Percentiles rank a stretch among this genome's conserved stretches.
Conservation (phyloP, 2,113 vertebrate genomes). For the Megaleporinus macrocephalus region DNA sequence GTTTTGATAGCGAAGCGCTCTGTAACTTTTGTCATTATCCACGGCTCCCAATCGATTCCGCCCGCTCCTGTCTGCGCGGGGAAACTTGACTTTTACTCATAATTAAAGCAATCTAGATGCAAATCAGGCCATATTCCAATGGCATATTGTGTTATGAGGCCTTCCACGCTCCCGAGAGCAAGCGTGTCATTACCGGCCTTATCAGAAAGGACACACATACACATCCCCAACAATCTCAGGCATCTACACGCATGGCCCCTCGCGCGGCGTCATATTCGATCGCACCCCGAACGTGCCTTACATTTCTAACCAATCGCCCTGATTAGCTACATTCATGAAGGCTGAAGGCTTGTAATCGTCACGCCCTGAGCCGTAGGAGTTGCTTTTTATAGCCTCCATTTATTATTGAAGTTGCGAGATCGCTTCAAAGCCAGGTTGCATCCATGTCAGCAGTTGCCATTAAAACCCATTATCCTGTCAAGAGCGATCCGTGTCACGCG, state of each 20-base stretch:
- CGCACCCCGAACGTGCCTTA: background rate
- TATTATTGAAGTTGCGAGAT: constrained; percentile 39
- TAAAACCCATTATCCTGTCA: constrained; percentile 61
- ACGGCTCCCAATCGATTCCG: constrained; percentile 78
- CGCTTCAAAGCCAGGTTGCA: constrained; percentile 41
- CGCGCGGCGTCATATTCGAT: background rate
- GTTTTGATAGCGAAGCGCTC: constrained; percentile 66
- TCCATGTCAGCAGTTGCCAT: constrained; percentile 51
- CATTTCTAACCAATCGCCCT: constrained; percentile 33
- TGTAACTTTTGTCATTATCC: constrained; percentile 76
- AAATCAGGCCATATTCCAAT: constrained; percentile 75
- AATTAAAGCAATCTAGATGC: constrained; percentile 85
- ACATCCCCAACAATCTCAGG: constrained; percentile 12
- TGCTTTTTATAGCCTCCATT: constrained; percentile 48
- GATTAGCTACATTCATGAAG: constrained; percentile 53
- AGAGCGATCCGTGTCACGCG: constrained; percentile 37
- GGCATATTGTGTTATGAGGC: constrained; percentile 66
- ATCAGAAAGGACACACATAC: constrained; percentile 41
- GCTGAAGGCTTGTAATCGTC: constrained; percentile 47
- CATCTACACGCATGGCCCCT: constrained; percentile 18
- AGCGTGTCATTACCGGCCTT: constrained; percentile 52
- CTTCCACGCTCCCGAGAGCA: constrained; percentile 50
- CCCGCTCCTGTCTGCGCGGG: constrained; percentile 70
- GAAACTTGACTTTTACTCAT: constrained; percentile 79
- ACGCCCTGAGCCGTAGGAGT: constrained; percentile 1